Percentiles rank a stretch among this genome's conserved stretches.
These are phyloP conservation scores for Urocyon cinereoargenteus DNA, from an alignment of 2,797 vertebrate genomes.

Conservation along the genomic window DNA sequence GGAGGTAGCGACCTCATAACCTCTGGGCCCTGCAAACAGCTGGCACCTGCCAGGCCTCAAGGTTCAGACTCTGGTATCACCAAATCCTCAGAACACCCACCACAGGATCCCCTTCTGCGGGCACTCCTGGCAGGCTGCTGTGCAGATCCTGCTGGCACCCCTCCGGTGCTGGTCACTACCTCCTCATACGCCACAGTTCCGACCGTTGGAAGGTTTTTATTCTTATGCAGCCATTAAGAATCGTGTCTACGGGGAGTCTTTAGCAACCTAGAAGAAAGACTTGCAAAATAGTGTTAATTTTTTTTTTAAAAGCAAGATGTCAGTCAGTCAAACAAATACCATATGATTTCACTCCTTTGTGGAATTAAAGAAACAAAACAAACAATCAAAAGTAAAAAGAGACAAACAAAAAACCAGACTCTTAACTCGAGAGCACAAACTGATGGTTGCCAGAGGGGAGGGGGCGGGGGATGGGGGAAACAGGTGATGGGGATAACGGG, in stretches of 20 bases:
- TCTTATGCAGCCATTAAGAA: neutral
- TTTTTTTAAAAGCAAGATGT: neutral
- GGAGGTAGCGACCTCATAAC: neutral
- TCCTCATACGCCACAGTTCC: neutral
- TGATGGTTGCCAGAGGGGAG: neutral
- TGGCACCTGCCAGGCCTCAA: neutral
- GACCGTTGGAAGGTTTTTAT: neutral
- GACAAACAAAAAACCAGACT: neutral
- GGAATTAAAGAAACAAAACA: neutral
- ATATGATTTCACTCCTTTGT: neutral
- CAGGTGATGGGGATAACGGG: neutral
- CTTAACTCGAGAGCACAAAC: neutral
- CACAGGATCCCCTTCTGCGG: neutral
- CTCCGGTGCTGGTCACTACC: neutral
- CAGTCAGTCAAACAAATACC: neutral
- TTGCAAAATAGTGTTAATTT: neutral
- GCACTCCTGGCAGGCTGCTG: too few relatives aligned
- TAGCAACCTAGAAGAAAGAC: neutral
- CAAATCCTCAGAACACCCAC: neutral
- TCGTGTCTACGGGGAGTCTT: neutral
- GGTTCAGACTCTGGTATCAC: neutral
- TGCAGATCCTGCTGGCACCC: neutral
- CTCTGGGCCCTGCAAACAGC: neutral
- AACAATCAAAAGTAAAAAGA: neutral
- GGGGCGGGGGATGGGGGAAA: neutral